Conservation (phyloP, 2,113 vertebrate species). For the Thamnaconus septentrionalis region DNA sequence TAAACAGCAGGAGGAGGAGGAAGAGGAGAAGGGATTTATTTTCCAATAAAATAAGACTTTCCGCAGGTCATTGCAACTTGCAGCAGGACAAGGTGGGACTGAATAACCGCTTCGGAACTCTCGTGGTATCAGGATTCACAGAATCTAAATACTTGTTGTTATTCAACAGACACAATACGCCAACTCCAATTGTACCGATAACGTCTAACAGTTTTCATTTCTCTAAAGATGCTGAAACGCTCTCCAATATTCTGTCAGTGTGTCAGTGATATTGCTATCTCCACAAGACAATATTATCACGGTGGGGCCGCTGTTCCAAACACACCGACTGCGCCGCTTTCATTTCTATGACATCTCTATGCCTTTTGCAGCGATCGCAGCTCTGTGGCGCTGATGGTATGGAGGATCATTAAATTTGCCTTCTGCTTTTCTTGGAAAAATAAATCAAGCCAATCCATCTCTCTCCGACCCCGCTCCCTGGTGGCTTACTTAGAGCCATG, state of each 20-base stretch:
- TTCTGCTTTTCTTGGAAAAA: constrained; percentile 57
- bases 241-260: not conserved
- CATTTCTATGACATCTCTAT: constrained; percentile 43
- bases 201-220: too few species aligned
- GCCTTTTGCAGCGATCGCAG: constrained; percentile 39
- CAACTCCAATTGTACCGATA: too few species aligned
- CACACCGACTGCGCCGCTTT: constrained; percentile 2
- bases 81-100: too few species aligned
- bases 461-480: constrained; percentile 64
- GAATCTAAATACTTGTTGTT: too few species aligned
- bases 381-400: constrained; percentile 52
- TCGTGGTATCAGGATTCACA: too few species aligned
- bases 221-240: too few species aligned
- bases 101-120: too few species aligned
- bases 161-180: too few species aligned
- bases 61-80: too few species aligned
- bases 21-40: too few species aligned
- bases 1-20: too few species aligned
- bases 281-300: not conserved
- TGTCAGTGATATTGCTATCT: not conserved
- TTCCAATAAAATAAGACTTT: too few species aligned
- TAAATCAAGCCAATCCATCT: constrained; percentile 75
- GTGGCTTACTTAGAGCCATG: constrained; percentile 68
- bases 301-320: not conserved
- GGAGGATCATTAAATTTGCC: constrained; percentile 70